Conservation (phyloP, 2,888 invertebrate genomes). For the Drosophila algonquin region DNA sequence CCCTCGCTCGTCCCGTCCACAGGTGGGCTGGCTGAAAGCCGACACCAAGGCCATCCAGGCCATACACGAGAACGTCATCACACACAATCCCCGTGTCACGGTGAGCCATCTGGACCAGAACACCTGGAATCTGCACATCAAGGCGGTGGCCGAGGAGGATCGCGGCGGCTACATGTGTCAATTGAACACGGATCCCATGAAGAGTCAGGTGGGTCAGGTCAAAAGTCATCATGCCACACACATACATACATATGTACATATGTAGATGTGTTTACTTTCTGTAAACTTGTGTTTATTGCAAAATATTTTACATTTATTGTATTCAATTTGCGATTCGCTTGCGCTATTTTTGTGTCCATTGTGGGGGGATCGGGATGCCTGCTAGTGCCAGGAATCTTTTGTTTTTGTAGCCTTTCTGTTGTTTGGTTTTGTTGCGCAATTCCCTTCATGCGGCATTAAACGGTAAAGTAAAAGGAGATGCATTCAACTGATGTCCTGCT, state of each 20-base stretch:
- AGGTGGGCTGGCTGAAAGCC: conserved; percentile 97
- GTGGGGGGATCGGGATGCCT: background rate
- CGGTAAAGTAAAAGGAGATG: conserved; percentile 51
- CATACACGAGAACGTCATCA: conserved; percentile 95
- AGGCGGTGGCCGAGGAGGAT: conserved; percentile 93
- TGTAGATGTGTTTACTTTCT: too few species aligned
- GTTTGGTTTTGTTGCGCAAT: conserved; percentile 3
- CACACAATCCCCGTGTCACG: conserved; percentile 93
- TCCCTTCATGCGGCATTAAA: conserved; percentile 64
- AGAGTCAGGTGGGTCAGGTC: conserved; percentile 90
- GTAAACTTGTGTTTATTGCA: too few species aligned
- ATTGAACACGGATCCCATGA: conserved; percentile 97
- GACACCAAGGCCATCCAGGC: conserved; percentile 97
- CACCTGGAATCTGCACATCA: conserved; percentile 96
- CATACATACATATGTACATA: background rate
- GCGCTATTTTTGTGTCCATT: conserved; percentile 1
- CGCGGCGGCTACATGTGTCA: conserved; percentile 97
- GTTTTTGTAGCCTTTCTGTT: conserved; percentile 13
- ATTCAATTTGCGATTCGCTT: too few species aligned
- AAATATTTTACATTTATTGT: too few species aligned
- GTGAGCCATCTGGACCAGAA: conserved; percentile 93
- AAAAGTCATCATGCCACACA: too few species aligned
- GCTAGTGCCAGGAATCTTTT: background rate
- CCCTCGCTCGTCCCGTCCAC: conserved; percentile 54
- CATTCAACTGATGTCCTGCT: conserved; percentile 53